A percentile compares a stretch with the other conserved stretches of the same genome.
Evolutionary conservation across 2,797 vertebrate species (phyloP).

Genomic region (Zonotrichia albicollis): DNA sequence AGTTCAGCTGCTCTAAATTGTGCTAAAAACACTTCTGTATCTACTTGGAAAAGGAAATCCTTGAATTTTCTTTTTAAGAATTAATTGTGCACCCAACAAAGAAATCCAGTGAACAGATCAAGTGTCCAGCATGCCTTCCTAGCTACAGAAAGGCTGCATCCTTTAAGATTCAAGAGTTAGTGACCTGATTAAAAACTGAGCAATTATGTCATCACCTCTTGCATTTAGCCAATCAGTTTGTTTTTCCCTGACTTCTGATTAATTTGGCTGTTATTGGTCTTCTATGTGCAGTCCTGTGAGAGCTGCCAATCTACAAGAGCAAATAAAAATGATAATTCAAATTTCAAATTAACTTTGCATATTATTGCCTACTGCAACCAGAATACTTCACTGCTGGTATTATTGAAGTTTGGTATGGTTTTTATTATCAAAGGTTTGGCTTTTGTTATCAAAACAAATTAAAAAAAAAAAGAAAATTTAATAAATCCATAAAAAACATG

Average conservation of each 20-base stretch:
- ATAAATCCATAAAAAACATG: not conserved
- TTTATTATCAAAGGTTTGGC: not conserved
- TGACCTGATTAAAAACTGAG: not conserved
- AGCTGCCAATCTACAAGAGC: not conserved
- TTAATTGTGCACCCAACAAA: not conserved
- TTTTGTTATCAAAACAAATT: slow-evolving; percentile 6
- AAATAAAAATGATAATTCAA: not conserved
- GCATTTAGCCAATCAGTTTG: not conserved
- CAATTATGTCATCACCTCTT: not conserved
- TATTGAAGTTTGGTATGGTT: not conserved
- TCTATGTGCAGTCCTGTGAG: not conserved
- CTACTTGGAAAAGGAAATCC: not conserved
- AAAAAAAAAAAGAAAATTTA: not conserved
- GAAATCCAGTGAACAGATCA: not conserved
- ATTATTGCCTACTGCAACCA: not conserved
- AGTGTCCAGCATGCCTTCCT: not conserved
- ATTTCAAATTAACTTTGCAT: not conserved
- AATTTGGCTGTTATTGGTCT: not conserved
- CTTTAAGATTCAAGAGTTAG: not conserved
- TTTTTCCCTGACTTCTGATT: not conserved
- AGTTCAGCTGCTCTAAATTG: not conserved
- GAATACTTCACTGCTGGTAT: not conserved
- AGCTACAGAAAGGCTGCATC: not conserved
- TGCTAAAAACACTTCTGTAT: not conserved
- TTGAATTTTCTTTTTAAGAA: not conserved